Percentiles rank a stretch among this genome's conserved stretches.
These are phyloP conservation scores for Chaetodon auriga DNA, from an alignment of 2,113 vertebrate species.

Conservation along the genomic window DNA sequence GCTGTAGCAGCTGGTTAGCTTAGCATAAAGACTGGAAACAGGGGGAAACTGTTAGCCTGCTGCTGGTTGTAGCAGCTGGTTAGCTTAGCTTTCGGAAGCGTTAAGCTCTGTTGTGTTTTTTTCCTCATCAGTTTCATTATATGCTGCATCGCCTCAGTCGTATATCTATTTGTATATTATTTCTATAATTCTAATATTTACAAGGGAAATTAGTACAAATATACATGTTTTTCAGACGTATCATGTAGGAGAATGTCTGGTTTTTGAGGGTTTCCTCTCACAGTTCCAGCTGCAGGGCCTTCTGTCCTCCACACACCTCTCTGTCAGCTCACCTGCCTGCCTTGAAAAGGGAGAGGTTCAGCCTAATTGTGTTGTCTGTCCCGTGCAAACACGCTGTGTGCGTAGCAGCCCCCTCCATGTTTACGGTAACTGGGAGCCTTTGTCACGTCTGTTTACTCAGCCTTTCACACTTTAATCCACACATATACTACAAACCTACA, in stretches of 20 bases:
- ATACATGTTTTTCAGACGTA: background rate
- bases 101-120: no score
- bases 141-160: no score
- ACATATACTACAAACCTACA: slow-evolving; percentile 50
- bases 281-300: slow-evolving; percentile 14
- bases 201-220: background rate
- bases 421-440: slow-evolving; percentile 77
- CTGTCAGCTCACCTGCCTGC: slow-evolving; percentile 71
- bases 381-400: slow-evolving; percentile 63
- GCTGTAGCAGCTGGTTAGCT: no score
- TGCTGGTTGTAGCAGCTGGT: no score
- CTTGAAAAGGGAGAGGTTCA: slow-evolving; percentile 49
- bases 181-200: background rate
- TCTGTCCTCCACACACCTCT: slow-evolving; percentile 54
- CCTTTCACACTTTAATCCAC: slow-evolving; percentile 58
- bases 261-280: slow-evolving; percentile 32
- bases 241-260: slow-evolving; percentile 21
- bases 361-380: slow-evolving; percentile 57
- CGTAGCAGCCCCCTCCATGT: slow-evolving; percentile 59
- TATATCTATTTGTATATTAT: background rate
- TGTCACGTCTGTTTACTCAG: slow-evolving; percentile 65
- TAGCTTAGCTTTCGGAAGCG: no score
- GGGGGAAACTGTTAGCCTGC: no score
- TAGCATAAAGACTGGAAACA: no score
- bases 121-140: no score